phyloP scores from a whole-genome alignment of 2,797 vertebrate species.

The Rhabdophis nuchalis region DNA sequence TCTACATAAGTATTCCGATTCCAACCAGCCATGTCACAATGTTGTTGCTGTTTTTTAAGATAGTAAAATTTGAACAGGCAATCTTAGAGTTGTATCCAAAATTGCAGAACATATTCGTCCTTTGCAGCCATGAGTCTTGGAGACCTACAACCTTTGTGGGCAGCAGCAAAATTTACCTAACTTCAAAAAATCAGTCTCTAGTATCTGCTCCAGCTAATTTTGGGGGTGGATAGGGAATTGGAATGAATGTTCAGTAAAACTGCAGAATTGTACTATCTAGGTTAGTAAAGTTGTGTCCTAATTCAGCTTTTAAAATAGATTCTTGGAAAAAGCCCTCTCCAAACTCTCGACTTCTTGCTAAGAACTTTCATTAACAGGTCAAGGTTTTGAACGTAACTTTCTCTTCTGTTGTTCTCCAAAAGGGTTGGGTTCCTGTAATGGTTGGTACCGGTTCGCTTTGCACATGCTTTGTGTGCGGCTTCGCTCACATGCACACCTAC shows the following conservation, averaged over 20 bases:
- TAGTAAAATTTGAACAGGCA: neutral
- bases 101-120: neutral
- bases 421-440: too few species aligned
- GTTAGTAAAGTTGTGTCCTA: neutral
- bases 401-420: neutral
- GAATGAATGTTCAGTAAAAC: neutral
- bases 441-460: too few species aligned
- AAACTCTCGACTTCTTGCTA: neutral
- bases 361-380: neutral
- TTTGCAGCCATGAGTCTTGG: neutral
- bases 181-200: neutral
- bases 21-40: neutral
- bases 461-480: too few species aligned
- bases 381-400: neutral
- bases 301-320: neutral
- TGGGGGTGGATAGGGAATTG: neutral
- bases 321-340: neutral
- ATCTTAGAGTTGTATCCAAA: neutral
- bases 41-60: neutral
- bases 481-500: too few species aligned
- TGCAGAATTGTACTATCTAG: neutral
- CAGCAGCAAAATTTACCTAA: neutral
- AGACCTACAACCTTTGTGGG: neutral
- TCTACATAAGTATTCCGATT: neutral
- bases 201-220: neutral